Percentiles rank a stretch among this genome's conserved stretches.
phyloP scores from a whole-genome alignment of 2,113 vertebrate genomes.

The Collichthys lucidus region DNA sequence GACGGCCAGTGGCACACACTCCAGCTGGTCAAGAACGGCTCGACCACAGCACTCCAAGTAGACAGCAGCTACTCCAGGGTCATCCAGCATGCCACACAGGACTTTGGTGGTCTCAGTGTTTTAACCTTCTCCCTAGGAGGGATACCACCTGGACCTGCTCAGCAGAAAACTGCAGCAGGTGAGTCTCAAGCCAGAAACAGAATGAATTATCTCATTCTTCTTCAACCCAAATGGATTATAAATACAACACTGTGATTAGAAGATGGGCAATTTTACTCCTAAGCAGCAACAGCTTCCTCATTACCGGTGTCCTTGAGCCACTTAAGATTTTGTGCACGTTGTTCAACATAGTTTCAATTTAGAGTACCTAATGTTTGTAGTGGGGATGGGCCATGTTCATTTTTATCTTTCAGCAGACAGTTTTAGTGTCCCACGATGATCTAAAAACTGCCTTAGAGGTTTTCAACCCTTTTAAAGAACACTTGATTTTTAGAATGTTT shows the following conservation, averaged over 20 bases:
- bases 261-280: neutral
- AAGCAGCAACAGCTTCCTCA: neutral
- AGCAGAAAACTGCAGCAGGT: constrained; percentile 89
- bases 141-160: constrained; percentile 85
- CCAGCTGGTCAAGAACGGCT: constrained; percentile 88
- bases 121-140: constrained; percentile 94
- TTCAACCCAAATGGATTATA: no score
- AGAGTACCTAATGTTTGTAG: neutral
- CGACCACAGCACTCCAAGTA: constrained; percentile 85
- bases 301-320: neutral
- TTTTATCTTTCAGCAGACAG: constrained; percentile 3
- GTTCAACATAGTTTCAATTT: neutral
- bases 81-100: constrained; percentile 90
- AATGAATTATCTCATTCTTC: no score
- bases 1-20: constrained; percentile 96
- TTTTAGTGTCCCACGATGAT: constrained; percentile 5
- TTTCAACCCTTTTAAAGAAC: neutral
- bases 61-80: constrained; percentile 84
- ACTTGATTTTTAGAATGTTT: neutral
- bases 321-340: no score
- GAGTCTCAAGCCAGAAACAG: constrained; percentile 4
- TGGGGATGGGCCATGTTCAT: neutral
- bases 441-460: neutral
- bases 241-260: neutral
- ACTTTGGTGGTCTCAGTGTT: constrained; percentile 92